Evolutionary conservation across 1,140 invertebrate species (phyloP).

Genomic region (Holcopasites calliopsidis): DNA sequence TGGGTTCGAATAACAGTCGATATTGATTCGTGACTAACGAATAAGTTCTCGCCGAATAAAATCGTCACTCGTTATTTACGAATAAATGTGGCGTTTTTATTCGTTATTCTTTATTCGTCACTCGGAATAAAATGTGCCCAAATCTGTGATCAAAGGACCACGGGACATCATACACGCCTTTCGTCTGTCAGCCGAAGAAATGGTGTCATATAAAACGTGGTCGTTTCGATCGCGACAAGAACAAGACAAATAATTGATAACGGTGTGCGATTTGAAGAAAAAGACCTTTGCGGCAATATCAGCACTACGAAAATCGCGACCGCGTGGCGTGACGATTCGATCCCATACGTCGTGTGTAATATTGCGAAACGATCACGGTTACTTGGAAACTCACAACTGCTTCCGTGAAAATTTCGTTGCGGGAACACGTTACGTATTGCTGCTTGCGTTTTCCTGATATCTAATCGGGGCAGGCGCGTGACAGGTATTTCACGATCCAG

Average conservation of each 20-base stretch:
- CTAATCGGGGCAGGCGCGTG: constrained; percentile 56
- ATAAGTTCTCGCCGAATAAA: too few relatives aligned
- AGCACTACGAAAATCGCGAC: not conserved
- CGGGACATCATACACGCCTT: constrained; percentile 11
- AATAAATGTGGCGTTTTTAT: too few relatives aligned
- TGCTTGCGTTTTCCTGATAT: constrained; percentile 48
- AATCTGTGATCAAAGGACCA: constrained; percentile 1
- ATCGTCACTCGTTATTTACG: too few relatives aligned
- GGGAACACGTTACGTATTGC: not conserved
- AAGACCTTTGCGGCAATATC: not conserved
- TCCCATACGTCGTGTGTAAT: not conserved
- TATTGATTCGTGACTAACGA: too few relatives aligned
- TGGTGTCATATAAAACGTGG: not conserved
- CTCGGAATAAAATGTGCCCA: too few relatives aligned
- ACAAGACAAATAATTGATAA: constrained; percentile 36
- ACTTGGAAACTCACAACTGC: constrained; percentile 11
- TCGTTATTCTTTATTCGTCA: too few relatives aligned
- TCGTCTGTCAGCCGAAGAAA: not conserved
- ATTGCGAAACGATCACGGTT: constrained; percentile 32
- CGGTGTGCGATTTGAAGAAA: constrained; percentile 23
- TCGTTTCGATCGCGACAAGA: constrained; percentile 8
- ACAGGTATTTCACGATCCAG: constrained; percentile 43
- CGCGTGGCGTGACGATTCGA: not conserved
- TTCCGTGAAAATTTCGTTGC: constrained; percentile 29
- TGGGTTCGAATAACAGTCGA: too few relatives aligned